These are phyloP conservation scores for Porites lutea DNA, from an alignment of 64 coral and sea anemone species.

Conservation along the genomic window DNA sequence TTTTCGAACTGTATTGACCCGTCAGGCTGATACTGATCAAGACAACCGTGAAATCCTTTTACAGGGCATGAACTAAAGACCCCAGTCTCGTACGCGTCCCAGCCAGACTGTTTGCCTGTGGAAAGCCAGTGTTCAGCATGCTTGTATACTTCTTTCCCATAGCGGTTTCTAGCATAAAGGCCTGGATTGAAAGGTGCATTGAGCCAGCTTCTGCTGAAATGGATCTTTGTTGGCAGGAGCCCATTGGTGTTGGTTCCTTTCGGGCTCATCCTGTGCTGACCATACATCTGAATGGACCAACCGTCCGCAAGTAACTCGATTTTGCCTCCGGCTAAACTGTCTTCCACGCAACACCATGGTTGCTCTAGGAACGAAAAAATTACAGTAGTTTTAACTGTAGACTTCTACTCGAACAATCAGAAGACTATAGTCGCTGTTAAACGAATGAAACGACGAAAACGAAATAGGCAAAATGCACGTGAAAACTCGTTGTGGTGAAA, in stretches of 20 bases:
- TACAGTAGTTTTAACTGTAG: not conserved
- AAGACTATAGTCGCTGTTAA: too few species aligned
- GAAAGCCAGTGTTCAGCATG: conserved; percentile 96
- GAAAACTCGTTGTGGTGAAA: too few species aligned
- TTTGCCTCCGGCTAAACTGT: conserved; percentile 80
- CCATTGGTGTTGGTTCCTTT: conserved; percentile 41
- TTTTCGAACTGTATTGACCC: conserved; percentile 96
- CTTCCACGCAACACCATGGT: conserved; percentile 94
- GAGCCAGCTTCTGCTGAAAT: conserved; percentile 84
- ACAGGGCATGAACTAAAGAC: conserved; percentile 78
- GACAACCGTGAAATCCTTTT: conserved; percentile 81
- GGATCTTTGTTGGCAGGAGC: conserved; percentile 76
- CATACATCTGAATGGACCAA: conserved; percentile 92
- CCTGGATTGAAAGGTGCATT: conserved; percentile 90
- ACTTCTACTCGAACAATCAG: too few species aligned
- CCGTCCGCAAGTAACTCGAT: conserved; percentile 91
- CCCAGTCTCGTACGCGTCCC: conserved; percentile 76
- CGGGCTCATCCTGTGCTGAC: conserved; percentile 92
- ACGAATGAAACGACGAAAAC: too few species aligned
- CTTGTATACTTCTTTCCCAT: conserved; percentile 76
- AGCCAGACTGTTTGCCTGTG: conserved; percentile 86
- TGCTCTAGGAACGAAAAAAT: conserved; percentile 48
- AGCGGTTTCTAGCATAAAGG: conserved; percentile 83
- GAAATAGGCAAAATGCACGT: too few species aligned
- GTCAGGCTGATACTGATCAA: conserved; percentile 92